Conservation (phyloP, 1,140 invertebrate species). For the Pentalonia nigronervosa region DNA sequence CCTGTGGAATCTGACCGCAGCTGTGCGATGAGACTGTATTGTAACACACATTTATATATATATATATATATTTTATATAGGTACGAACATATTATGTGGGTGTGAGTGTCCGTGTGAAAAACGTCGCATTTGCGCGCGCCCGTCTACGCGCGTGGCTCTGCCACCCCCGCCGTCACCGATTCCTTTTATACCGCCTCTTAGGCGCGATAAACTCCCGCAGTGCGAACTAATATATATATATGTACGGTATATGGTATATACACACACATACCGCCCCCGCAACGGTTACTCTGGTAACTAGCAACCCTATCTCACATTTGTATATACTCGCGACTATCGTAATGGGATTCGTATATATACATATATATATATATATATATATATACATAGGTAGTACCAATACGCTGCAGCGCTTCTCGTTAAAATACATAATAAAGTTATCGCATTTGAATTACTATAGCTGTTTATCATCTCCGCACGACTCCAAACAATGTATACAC, state of each 20-base stretch:
- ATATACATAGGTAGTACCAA: not conserved
- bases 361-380: no score
- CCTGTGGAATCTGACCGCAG: constrained; percentile 56
- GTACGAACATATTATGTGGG: not conserved
- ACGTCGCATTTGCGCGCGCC: constrained; percentile 28
- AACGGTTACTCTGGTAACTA: constrained; percentile 6
- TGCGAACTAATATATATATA: not conserved
- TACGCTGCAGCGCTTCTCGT: not conserved
- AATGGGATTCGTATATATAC: not conserved
- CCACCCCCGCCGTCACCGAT: not conserved
- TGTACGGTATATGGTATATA: no score
- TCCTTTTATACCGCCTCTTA: not conserved
- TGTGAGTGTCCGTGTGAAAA: constrained; percentile 32
- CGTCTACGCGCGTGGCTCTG: not conserved
- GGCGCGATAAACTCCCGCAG: not conserved
- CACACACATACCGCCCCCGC: not conserved
- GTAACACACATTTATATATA: not conserved
- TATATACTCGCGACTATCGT: not conserved
- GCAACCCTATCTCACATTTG: not conserved
- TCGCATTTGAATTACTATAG: not conserved
- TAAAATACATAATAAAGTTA: not conserved
- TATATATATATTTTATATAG: not conserved
- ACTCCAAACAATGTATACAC: no score
- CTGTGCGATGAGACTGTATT: not conserved
- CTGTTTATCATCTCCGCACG: no score